Conservation (phyloP, 1,140 invertebrate genomes). For the Papilio xuthus region DNA sequence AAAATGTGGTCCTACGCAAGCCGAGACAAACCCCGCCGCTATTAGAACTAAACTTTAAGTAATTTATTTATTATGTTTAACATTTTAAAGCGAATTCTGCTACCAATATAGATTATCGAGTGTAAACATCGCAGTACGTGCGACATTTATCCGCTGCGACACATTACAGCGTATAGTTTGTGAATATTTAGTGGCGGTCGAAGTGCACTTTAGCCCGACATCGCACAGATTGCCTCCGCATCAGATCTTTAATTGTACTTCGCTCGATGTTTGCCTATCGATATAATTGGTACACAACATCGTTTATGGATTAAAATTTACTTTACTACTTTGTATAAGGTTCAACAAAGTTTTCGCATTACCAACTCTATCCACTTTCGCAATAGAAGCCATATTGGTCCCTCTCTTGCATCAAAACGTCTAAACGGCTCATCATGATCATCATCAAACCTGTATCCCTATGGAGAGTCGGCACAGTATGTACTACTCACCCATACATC, state of each 20-base stretch:
- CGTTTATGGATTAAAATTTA: neutral
- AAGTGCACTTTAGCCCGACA: slow-evolving; percentile 21
- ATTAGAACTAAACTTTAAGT: neutral
- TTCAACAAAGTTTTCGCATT: neutral
- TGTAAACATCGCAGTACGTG: neutral
- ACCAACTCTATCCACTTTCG: neutral
- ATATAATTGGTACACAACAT: neutral
- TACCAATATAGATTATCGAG: neutral
- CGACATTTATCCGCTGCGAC: slow-evolving; percentile 9
- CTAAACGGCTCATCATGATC: too few species aligned
- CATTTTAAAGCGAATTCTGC: neutral
- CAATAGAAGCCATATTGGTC: neutral
- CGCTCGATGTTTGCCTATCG: neutral
- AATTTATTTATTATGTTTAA: neutral
- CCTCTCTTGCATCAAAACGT: neutral
- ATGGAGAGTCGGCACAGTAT: too few species aligned
- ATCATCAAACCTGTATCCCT: too few species aligned
- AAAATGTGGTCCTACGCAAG: too few species aligned
- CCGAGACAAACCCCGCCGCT: too few species aligned
- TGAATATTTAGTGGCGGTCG: slow-evolving; percentile 24
- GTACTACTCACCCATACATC: too few species aligned
- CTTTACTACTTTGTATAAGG: neutral
- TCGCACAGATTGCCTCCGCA: slow-evolving; percentile 11
- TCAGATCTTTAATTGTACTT: slow-evolving; percentile 18
- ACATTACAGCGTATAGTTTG: slow-evolving; percentile 19